Percentiles rank a stretch among this genome's conserved stretches.
These are phyloP conservation scores for Dromaius novaehollandiae DNA, from an alignment of 2,113 vertebrate genomes.

Conservation along the genomic window DNA sequence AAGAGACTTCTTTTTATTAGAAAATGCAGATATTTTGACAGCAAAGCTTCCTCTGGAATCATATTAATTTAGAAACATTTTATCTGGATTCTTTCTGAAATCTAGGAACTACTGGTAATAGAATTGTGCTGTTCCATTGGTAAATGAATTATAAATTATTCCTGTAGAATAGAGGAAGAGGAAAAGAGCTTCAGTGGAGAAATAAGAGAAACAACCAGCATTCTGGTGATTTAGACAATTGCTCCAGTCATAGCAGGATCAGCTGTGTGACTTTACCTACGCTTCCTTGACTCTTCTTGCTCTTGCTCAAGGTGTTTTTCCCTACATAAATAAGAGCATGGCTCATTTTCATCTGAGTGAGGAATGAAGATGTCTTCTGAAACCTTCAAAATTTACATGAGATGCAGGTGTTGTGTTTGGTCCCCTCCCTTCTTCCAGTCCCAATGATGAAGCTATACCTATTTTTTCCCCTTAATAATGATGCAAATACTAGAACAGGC, in stretches of 20 bases:
- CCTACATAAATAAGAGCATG: not conserved
- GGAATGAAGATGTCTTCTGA: not conserved
- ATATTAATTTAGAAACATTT: not conserved
- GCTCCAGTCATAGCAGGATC: not conserved
- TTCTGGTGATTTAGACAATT: not conserved
- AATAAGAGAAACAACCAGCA: not conserved
- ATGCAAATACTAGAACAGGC: not conserved
- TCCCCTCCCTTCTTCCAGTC: not conserved
- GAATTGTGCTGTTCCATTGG: not conserved
- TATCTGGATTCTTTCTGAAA: not conserved
- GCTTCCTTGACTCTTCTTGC: not conserved
- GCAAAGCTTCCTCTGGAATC: not conserved
- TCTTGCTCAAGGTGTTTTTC: not conserved
- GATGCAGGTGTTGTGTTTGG: not conserved
- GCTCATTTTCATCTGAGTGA: not conserved
- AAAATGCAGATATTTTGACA: not conserved
- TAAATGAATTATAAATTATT: not conserved
- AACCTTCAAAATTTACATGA: not conserved
- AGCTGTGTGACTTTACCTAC: not conserved
- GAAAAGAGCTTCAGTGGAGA: not conserved
- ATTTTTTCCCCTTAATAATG: not conserved
- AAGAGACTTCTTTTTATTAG: not conserved
- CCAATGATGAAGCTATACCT: not conserved
- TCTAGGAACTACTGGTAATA: not conserved
- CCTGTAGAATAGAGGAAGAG: not conserved